Evolutionary conservation across 1,140 invertebrate genomes (phyloP).

Genomic region (Wasmannia auropunctata): DNA sequence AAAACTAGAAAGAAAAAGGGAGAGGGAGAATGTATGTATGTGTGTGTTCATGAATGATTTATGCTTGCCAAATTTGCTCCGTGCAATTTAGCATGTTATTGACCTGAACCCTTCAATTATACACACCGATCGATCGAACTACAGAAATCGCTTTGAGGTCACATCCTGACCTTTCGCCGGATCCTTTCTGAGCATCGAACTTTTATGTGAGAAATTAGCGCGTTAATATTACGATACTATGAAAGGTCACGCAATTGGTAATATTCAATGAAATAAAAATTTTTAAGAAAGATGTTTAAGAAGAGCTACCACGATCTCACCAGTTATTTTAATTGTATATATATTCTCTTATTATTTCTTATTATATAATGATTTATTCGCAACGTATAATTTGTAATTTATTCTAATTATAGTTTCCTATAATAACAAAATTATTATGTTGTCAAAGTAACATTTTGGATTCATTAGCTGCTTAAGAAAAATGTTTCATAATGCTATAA

Average conservation of each 20-base stretch:
- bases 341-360: neutral
- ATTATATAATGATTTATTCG: neutral
- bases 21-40: neutral
- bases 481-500: neutral
- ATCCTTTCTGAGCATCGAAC: conserved; percentile 59
- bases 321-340: neutral
- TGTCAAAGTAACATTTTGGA: neutral
- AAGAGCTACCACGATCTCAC: neutral
- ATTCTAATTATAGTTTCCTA: neutral
- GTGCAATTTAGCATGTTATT: conserved; percentile 22
- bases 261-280: conserved; percentile 71
- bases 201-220: conserved; percentile 64
- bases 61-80: conserved; percentile 33
- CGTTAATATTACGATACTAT: conserved; percentile 51
- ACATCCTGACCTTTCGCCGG: conserved; percentile 54
- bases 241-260: conserved; percentile 57
- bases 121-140: conserved; percentile 47
- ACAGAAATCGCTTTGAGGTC: conserved; percentile 52
- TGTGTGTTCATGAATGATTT: conserved; percentile 15
- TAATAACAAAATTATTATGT: neutral
- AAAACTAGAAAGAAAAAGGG: neutral
- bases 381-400: neutral
- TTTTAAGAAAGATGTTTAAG: conserved; percentile 37
- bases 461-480: neutral
- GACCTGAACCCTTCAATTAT: conserved; percentile 25